Percentiles rank a stretch among this genome's conserved stretches.
These are phyloP conservation scores for Chrysemys picta DNA, from an alignment of 2,113 vertebrate species.

Conservation along the genomic window DNA sequence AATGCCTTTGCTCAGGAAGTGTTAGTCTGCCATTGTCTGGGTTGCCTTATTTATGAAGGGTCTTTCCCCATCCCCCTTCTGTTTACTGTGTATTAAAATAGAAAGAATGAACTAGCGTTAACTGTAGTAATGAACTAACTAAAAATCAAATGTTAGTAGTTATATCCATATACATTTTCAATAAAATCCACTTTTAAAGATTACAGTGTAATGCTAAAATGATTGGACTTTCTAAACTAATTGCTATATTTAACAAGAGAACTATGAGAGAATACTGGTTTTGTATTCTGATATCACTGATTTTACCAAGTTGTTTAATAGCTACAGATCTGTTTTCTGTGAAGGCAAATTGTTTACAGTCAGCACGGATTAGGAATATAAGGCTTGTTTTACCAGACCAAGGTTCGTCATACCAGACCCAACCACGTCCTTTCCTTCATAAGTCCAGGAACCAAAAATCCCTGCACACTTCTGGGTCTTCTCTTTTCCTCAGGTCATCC, in stretches of 20 bases:
- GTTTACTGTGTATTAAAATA: not conserved
- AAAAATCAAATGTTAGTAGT: not conserved
- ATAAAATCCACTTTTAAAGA: not conserved
- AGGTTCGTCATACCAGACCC: not conserved
- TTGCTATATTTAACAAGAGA: not conserved
- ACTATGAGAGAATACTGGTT: not conserved
- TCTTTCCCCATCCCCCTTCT: not conserved
- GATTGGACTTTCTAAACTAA: not conserved
- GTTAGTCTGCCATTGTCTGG: not conserved
- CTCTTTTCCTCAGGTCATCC: not conserved
- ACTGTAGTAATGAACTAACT: not conserved
- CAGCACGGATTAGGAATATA: not conserved
- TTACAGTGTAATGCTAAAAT: not conserved
- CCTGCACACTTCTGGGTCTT: not conserved
- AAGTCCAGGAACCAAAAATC: not conserved
- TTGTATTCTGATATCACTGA: not conserved
- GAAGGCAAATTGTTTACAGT: not conserved
- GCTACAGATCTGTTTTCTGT: not conserved
- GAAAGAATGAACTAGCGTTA: not conserved
- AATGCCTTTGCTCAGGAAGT: rapidly evolving
- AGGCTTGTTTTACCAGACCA: not conserved
- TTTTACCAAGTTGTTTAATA: not conserved
- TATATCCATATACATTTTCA: not conserved
- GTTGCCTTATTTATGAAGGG: not conserved
- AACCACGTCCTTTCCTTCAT: not conserved